Percentiles rank a stretch among this genome's conserved stretches.
Evolutionary conservation across 2,888 invertebrate species (phyloP).

Genomic region (Andrena bucephala): DNA sequence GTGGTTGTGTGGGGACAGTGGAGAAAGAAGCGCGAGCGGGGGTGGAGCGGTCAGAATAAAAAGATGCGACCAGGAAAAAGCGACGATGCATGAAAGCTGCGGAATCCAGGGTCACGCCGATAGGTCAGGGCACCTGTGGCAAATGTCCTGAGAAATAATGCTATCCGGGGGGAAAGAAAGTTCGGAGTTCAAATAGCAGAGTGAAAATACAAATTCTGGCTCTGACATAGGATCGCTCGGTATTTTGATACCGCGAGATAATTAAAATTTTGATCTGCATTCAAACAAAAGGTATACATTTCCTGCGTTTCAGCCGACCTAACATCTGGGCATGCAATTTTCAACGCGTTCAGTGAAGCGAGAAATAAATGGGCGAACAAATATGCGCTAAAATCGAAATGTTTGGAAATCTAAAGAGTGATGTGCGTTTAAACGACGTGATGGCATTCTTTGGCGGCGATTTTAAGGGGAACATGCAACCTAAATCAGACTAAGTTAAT

Average conservation of each 20-base stretch:
- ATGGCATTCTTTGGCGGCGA: too few relatives aligned
- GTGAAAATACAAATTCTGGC: background rate
- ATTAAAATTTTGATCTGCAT: background rate
- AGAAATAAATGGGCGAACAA: too few relatives aligned
- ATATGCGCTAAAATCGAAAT: too few relatives aligned
- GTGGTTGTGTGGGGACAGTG: background rate
- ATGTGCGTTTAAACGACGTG: too few relatives aligned
- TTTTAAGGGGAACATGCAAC: too few relatives aligned
- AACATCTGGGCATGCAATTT: too few relatives aligned
- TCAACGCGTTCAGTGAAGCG: too few relatives aligned
- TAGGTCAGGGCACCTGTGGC: slow-evolving; percentile 45
- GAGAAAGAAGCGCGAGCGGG: slow-evolving; percentile 6
- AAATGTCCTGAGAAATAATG: slow-evolving; percentile 44
- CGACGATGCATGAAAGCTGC: slow-evolving; percentile 33
- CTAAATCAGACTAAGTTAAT: too few relatives aligned
- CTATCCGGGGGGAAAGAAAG: background rate
- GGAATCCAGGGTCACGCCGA: slow-evolving; percentile 40
- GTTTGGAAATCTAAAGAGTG: too few relatives aligned
- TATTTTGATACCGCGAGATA: background rate
- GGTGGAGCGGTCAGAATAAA: slow-evolving; percentile 15
- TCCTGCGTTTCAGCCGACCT: background rate
- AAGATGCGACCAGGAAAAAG: slow-evolving; percentile 14
- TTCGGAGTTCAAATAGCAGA: background rate
- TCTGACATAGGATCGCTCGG: background rate
- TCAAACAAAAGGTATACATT: background rate